A percentile compares a stretch with the other conserved stretches of the same genome.
These are phyloP conservation scores for Temnopleurus reevesii DNA, from an alignment of 53 echinoderm and acorn worm genomes.

Conservation along the genomic window DNA sequence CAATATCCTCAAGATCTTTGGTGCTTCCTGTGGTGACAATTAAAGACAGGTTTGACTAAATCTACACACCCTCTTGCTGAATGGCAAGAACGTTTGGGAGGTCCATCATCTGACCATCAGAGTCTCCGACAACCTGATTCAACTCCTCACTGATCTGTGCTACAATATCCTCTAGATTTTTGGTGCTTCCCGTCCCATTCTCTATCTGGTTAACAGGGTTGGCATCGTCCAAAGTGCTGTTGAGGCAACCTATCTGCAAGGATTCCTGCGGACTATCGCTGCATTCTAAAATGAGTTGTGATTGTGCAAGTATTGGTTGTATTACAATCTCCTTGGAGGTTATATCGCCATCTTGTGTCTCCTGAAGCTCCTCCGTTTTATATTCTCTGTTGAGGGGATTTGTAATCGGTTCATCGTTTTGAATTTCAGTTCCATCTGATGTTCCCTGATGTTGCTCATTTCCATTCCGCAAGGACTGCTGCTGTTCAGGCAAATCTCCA, in stretches of 20 bases:
- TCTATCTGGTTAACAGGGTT: not conserved
- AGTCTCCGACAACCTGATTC: not conserved
- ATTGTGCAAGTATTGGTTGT: not conserved
- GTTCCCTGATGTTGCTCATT: not conserved
- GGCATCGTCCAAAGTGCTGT: not conserved
- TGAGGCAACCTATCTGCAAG: not conserved
- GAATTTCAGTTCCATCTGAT: not conserved
- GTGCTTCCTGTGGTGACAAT: no score
- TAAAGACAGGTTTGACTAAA: no score
- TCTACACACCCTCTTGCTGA: constrained; percentile 4
- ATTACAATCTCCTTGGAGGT: not conserved
- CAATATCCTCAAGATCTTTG: constrained; percentile 13
- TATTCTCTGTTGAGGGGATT: not conserved
- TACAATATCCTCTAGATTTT: constrained; percentile 16
- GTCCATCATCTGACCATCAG: not conserved
- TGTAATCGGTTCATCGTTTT: not conserved
- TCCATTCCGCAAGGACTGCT: not conserved
- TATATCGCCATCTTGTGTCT: not conserved
- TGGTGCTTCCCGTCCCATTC: not conserved
- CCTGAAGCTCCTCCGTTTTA: not conserved
- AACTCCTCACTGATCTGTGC: constrained; percentile 36
- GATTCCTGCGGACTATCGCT: not conserved
- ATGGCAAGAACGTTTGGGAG: constrained; percentile 16
- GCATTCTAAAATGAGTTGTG: constrained; percentile 3
- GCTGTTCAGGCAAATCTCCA: not conserved